Evolutionary conservation across 2,888 invertebrate species (phyloP).

Genomic region (Synanthedon andrenaeformis): DNA sequence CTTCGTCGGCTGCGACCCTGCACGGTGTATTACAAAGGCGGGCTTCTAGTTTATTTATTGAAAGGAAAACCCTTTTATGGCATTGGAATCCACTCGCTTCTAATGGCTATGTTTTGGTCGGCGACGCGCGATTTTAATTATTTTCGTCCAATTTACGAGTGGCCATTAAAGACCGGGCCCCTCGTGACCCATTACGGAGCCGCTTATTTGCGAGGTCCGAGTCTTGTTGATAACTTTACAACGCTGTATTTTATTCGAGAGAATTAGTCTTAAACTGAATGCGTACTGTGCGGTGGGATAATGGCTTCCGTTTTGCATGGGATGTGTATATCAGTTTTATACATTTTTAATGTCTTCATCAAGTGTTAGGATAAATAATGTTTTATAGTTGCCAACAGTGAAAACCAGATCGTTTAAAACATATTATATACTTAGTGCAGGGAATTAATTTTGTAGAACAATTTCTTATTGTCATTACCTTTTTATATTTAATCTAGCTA

Average conservation of each 20-base stretch:
- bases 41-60: conserved; percentile 54
- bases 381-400: no score
- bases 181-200: conserved; percentile 53
- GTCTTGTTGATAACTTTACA: conserved; percentile 66
- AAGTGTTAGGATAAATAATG: no score
- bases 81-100: conserved; percentile 36
- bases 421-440: no score
- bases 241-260: conserved; percentile 52
- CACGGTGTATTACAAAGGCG: conserved; percentile 5
- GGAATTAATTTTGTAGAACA: no score
- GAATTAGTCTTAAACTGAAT: conserved; percentile 50
- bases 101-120: conserved; percentile 65
- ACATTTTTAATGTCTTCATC: no score
- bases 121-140: conserved; percentile 65
- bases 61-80: conserved; percentile 55
- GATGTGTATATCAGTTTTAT: conserved; percentile 18
- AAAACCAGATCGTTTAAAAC: no score
- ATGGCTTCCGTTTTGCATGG: conserved; percentile 27
- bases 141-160: conserved; percentile 70
- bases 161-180: conserved; percentile 64
- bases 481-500: no score
- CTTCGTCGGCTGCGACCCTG: background rate
- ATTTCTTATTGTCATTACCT: no score
- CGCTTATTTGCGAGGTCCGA: conserved; percentile 43
- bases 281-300: conserved; percentile 22